phyloP scores from a whole-genome alignment of 2,888 invertebrate species.

The Mechanitis messenoides region DNA sequence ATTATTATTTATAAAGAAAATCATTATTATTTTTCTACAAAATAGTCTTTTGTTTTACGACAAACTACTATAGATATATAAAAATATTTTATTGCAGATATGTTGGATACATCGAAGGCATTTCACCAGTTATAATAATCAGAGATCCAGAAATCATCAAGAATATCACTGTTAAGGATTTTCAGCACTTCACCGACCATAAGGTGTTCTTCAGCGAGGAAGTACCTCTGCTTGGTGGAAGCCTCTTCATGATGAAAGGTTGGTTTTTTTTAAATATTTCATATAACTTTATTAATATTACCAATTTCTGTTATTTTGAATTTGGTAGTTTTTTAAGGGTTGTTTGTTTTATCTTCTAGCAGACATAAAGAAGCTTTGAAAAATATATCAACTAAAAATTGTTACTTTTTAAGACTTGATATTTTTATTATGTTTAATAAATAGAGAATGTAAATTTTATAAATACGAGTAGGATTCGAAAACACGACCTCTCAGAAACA shows the following conservation, averaged over 20 bases:
- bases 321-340: too few relatives aligned
- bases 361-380: too few relatives aligned
- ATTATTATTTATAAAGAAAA: not conserved
- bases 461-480: too few relatives aligned
- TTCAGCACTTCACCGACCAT: constrained; percentile 75
- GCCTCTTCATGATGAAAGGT: constrained; percentile 58
- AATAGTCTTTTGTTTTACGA: too few relatives aligned
- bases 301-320: too few relatives aligned
- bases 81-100: constrained; percentile 46
- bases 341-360: too few relatives aligned
- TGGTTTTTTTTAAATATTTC: constrained; percentile 5
- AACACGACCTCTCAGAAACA: too few relatives aligned
- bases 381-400: too few relatives aligned
- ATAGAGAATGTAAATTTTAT: too few relatives aligned
- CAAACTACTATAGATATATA: not conserved
- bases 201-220: constrained; percentile 50
- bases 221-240: constrained; percentile 53
- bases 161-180: constrained; percentile 73
- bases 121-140: constrained; percentile 55
- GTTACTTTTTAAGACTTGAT: too few relatives aligned
- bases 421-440: too few relatives aligned
- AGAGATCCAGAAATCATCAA: constrained; percentile 75
- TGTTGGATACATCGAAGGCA: constrained; percentile 61
- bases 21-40: not conserved
- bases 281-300: not conserved